Percentiles rank a stretch among this genome's conserved stretches.
Evolutionary conservation across 2,113 vertebrate species (phyloP).

Genomic region (Phrynocephalus versicolor): DNA sequence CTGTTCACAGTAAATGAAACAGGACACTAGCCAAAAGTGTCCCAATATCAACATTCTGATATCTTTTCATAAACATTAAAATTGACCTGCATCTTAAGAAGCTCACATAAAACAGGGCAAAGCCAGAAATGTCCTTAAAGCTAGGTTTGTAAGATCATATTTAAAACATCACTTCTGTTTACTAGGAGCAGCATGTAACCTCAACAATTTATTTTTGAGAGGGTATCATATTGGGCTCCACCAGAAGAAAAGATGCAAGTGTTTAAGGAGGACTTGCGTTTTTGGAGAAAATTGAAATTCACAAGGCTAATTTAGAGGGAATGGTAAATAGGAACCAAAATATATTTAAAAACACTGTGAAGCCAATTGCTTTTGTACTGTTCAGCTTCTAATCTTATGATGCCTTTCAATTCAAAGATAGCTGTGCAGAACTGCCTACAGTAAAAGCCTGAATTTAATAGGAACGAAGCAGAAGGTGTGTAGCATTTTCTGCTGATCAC

Average conservation of each 20-base stretch:
- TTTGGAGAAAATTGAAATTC: constrained; percentile 32
- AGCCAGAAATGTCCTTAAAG: background rate
- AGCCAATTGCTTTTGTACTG: constrained; percentile 49
- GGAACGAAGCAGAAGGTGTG: constrained; percentile 73
- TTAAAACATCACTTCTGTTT: background rate
- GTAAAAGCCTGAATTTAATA: constrained; percentile 70
- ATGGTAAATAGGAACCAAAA: constrained; percentile 39
- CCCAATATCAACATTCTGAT: background rate
- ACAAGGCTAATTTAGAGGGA: constrained; percentile 37
- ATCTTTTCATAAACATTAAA: background rate
- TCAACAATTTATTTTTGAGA: background rate
- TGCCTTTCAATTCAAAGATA: constrained; percentile 62
- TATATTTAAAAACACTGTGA: constrained; percentile 12
- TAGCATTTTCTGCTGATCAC: constrained; percentile 72
- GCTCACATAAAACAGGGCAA: background rate
- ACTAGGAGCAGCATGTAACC: background rate
- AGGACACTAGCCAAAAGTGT: too few species aligned
- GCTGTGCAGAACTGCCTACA: constrained; percentile 69
- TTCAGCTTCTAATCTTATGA: constrained; percentile 53
- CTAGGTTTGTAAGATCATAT: background rate
- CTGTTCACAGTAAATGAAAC: too few species aligned
- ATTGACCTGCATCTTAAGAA: background rate
- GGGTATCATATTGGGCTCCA: constrained; percentile 1
- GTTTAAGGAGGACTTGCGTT: background rate
- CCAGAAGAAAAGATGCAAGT: constrained; percentile 33